Evolutionary conservation across 2,888 invertebrate species (phyloP), one percentile per base, ranked within the genome.

Genomic region (Habroteleia sp.): DNA sequence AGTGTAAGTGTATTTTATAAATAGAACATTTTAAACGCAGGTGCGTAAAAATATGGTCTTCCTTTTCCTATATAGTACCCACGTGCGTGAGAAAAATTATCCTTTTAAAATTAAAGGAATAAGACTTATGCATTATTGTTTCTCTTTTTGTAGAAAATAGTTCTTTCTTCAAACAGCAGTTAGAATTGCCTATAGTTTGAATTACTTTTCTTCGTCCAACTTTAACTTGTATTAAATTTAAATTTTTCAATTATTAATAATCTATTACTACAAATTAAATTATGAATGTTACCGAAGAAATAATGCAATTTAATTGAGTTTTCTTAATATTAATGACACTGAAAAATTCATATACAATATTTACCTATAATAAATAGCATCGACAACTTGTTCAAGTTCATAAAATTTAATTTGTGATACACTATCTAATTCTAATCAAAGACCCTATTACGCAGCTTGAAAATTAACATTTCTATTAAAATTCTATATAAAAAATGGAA

Each of bases 1-100:
- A 76, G 50, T 72, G 66, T 68, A 72, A 68, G 68, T 50, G 71
- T 71, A 75, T 66, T 72, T 71, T 72, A 71, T 71, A 66, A 75
- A 66, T 60, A 68, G 66, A 42, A 10, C 20, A 35, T 25, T 35
- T 65, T 8, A 48, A 62, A 46, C 60, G 68, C 76, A 72, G 76
- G 76, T 76, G 76, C 31, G 23, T 68, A 31, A 65, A 35, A 72
- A 76, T 66, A 60, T 46, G 75, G 72, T 76, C 72, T 76, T 68
- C 50, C 66, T 35, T 74, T 68, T 60, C 10, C 17, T n/a, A 44
- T n/a, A n/a, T 27, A 52, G 37, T 52, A 39, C 29, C 44, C 76
- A 72, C 66, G 66, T 72, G 76, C 68, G 71, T 54, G 71, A 66
- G 62, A 60, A 71, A 52, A 71, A 35, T 54, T 54, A 44, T 63